phyloP scores from a whole-genome alignment of 1,140 invertebrate genomes.

The Watersipora subatra region DNA sequence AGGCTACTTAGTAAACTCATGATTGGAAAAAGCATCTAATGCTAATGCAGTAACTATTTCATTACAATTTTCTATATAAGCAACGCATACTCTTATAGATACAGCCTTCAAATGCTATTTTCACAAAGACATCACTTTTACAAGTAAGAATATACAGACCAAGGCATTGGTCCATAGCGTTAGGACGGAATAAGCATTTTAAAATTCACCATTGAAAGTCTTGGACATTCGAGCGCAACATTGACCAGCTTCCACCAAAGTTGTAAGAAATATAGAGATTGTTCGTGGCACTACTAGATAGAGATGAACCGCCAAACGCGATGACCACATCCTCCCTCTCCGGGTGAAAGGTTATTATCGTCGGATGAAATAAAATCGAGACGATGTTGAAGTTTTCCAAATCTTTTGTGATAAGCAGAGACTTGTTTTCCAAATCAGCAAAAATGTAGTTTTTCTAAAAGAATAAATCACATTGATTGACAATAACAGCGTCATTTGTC shows the following conservation, averaged over 20 bases:
- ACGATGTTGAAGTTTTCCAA: neutral
- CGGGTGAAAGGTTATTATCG: neutral
- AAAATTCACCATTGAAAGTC: slow-evolving; percentile 57
- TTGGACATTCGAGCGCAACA: slow-evolving; percentile 59
- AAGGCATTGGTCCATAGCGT: too few species aligned
- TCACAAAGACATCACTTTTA: too few species aligned
- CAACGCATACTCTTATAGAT: too few species aligned
- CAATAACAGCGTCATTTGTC: too few species aligned
- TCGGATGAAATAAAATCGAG: neutral
- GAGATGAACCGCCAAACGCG: neutral
- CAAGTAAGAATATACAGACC: too few species aligned
- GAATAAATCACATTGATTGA: too few species aligned
- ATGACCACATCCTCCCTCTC: neutral
- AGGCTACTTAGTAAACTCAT: too few species aligned
- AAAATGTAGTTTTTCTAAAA: neutral
- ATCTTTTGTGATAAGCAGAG: neutral
- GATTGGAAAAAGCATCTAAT: too few species aligned
- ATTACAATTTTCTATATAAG: too few species aligned
- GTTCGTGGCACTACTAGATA: slow-evolving; percentile 34
- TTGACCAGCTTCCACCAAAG: slow-evolving; percentile 55
- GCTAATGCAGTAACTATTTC: too few species aligned
- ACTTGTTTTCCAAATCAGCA: neutral
- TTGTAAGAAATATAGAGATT: slow-evolving; percentile 61
- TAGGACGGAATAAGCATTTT: too few species aligned
- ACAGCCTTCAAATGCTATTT: too few species aligned